A percentile compares a stretch with the other conserved stretches of the same genome.
Conservation (phyloP, 2,888 invertebrate species). For the Allygus modestus region DNA sequence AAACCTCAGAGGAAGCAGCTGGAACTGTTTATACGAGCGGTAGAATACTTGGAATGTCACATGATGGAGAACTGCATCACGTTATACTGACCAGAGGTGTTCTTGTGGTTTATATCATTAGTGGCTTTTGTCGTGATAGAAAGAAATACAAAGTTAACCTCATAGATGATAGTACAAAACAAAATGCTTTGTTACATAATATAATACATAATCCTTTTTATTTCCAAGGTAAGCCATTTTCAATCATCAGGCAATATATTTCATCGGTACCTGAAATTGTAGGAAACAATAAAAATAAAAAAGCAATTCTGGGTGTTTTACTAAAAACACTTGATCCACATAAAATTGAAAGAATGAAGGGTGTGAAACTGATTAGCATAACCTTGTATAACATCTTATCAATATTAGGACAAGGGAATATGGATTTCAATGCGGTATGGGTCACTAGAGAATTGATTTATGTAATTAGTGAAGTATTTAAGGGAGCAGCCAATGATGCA, state of each 20-base stretch:
- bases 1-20: neutral
- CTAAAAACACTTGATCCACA: neutral
- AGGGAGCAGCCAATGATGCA: neutral
- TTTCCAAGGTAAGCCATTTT: neutral
- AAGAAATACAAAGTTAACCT: neutral
- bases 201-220: neutral
- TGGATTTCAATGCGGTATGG: neutral
- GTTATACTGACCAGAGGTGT: slow-evolving; percentile 4
- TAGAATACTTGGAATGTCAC: slow-evolving; percentile 2
- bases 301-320: neutral
- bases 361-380: neutral
- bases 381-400: neutral
- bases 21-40: neutral
- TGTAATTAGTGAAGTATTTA: neutral
- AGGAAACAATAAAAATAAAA: neutral
- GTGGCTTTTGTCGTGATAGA: neutral
- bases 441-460: neutral
- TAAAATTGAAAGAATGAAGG: neutral
- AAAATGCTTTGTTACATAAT: neutral
- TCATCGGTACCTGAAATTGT: neutral
- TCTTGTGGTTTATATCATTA: neutral
- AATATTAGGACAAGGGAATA: neutral
- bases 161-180: neutral
- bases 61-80: neutral
- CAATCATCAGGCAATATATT: neutral